These are phyloP conservation scores for Ophraella communa DNA, from an alignment of 2,888 invertebrate genomes.

Conservation along the genomic window DNA sequence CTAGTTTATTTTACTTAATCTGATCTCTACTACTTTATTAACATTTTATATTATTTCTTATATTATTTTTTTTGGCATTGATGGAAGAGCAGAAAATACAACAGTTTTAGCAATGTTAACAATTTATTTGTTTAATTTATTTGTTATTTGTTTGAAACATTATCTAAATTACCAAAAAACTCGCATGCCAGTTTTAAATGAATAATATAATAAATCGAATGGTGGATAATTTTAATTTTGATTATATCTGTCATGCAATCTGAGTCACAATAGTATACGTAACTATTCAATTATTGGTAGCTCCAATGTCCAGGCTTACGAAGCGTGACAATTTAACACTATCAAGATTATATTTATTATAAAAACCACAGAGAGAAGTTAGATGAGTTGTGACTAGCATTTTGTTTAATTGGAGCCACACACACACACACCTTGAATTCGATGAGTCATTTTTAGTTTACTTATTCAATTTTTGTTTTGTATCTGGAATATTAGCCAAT, in stretches of 20 bases:
- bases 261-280: background rate
- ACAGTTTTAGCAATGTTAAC: no score
- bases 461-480: background rate
- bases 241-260: constrained; percentile 8
- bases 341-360: background rate
- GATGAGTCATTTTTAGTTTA: constrained; percentile 10
- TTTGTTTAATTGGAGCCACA: constrained; percentile 19
- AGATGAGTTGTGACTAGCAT: constrained; percentile 18
- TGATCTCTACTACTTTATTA: no score
- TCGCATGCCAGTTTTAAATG: background rate
- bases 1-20: no score
- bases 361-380: constrained; percentile 10
- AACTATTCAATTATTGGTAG: background rate
- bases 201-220: background rate
- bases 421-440: constrained; percentile 21
- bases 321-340: constrained; percentile 7
- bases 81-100: no score
- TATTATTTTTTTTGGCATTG: no score
- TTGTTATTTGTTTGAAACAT: no score
- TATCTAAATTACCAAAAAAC: no score
- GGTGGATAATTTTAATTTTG: constrained; percentile 2
- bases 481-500: background rate
- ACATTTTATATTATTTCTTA: no score
- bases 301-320: background rate
- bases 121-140: no score